Evolutionary conservation across 2,797 vertebrate species (phyloP), one percentile per base, ranked within the genome.

Genomic region (Chlorospingus flavigularis): DNA sequence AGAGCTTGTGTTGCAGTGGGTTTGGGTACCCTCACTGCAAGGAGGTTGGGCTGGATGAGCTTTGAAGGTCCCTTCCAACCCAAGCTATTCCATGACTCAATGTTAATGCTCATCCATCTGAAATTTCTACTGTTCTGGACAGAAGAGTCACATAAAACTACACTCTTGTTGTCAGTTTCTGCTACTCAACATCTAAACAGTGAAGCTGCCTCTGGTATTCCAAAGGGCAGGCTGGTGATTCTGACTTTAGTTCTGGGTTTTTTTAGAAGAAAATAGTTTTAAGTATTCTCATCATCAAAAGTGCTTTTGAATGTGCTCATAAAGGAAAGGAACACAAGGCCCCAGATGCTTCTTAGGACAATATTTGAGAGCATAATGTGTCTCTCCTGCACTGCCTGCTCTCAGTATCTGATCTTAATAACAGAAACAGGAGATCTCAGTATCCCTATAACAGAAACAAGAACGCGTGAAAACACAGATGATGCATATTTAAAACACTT

Each of bases 241-340:
- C 48, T 72, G 16, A 6, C 35, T 75, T 61, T 4, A 20, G 18
- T 57, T 58, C 21, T 30, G 35, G 5, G 21, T 0, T 0, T 8
- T 50, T 86, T 77, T 23, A 26, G 15, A 66, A 81, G 12, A 83
- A 31, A 26, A 20, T 6, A 10, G 6, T 24, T 79, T 62, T 54
- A 73, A 6, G 7, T 62, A 33, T 54, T 80, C 48, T 83, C 42
- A 47, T 10, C 9, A 45, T 20, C 25, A 54, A 39, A 40, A 80
- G 31, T 23, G 9, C 7, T 90, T 83, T 75, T 74, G 35, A 90
- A 37, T 71, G 13, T 67, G 23, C 16, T 60, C 10, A 33, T 86
- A 23, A 55, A 63, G 33, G 16, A 84, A 77, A 60, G 12, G 83
- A 90, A 74, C 79, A 83, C 33, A 71, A 71, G 48, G 12, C 33